Percentiles rank a stretch among this genome's conserved stretches.
phyloP scores from a whole-genome alignment of 1,140 invertebrate species.

The Paraescarpia echinospica region DNA sequence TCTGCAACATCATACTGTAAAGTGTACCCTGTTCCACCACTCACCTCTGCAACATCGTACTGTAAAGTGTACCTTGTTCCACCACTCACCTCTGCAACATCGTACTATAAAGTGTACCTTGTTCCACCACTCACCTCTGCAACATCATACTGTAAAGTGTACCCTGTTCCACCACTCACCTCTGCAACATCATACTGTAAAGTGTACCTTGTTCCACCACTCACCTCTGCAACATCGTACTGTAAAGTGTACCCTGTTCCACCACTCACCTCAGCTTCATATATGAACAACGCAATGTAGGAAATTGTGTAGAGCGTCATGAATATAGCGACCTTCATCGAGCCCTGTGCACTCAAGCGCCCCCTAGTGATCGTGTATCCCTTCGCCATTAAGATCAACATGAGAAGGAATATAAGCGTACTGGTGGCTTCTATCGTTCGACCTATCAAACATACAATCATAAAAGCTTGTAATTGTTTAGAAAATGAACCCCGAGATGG shows the following conservation, averaged over 20 bases:
- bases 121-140: no score
- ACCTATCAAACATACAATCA: slow-evolving; percentile 60
- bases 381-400: slow-evolving; percentile 82
- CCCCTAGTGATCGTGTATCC: slow-evolving; percentile 88
- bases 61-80: no score
- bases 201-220: no score
- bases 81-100: no score
- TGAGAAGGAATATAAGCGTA: slow-evolving; percentile 70
- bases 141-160: no score
- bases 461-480: background rate
- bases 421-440: slow-evolving; percentile 72
- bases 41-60: no score
- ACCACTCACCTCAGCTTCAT: slow-evolving; percentile 69
- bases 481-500: background rate
- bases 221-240: no score
- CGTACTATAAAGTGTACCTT: no score
- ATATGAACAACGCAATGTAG: slow-evolving; percentile 74
- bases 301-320: slow-evolving; percentile 74
- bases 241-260: background rate
- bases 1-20: no score
- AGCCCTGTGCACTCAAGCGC: slow-evolving; percentile 60
- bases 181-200: no score
- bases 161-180: no score
- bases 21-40: no score
- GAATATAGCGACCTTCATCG: slow-evolving; percentile 78